Evolutionary conservation across 2,113 vertebrate species (phyloP), one percentile per base, ranked within the genome.

Genomic region (Scartelaos histophorus): DNA sequence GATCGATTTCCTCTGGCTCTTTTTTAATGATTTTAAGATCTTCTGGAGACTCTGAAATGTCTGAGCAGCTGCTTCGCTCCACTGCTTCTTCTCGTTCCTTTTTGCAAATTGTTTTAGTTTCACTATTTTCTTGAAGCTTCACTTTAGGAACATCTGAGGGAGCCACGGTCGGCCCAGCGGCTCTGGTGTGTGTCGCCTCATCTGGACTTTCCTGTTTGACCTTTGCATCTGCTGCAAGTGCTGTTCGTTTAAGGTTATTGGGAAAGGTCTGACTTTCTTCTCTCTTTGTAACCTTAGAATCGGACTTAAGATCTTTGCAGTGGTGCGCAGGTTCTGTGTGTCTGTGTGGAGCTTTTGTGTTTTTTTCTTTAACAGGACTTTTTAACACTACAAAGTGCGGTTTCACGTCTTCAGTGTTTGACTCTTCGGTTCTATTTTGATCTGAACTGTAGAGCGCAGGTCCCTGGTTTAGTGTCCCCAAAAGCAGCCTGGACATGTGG

Each of bases 401-500:
- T 65, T 67, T 34, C 17, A 35, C 25, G 25, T 83, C n/a, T 85
- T 85, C 67, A 29, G 29, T 29, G 60, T 46, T 88, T 87, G 82
- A 54, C 73, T 17, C 34, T 69, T 43, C 13, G 5, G 34, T 45
- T 38, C 15, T 5, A 11, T 73, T 57, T 21, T 88, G 56, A 70
- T 21, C 80, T 34, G 0, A 49, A 73, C 29, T n/a, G 10, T 19
- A n/a, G 12, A 47, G 71, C 13, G 29, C 6, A 0, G 60, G 25
- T 73, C 25, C 83, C 38, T 46, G 70, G 68, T 69, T 74, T 11
- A 66, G 46, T 67, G 68, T 74, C 24, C 19, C 69, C 60, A 73
- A 69, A 38, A 88, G 61, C 60, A 82, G 61, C 51, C 81, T 81
- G 15, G 89, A 75, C 3, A 73, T 84, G 68, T 94, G 93, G 57